Evolutionary conservation across 2,797 vertebrate genomes (phyloP).

Genomic region (Cichlasoma orientale): DNA sequence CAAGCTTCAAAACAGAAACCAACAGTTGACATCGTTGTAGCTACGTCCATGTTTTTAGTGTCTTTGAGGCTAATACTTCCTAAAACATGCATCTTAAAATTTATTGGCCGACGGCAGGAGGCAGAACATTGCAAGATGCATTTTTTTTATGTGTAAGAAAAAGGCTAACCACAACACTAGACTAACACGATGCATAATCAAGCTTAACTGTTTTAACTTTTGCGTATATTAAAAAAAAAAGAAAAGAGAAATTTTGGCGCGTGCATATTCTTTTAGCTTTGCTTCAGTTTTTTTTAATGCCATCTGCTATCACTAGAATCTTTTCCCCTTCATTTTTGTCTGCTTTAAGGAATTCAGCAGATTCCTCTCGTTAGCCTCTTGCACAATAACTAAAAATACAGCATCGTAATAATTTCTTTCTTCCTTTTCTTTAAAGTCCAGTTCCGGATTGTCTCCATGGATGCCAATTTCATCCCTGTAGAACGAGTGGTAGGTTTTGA

Average conservation of each 20-base stretch:
- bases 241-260: not conserved
- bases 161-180: no score
- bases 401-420: not conserved
- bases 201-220: no score
- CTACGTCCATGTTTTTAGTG: no score
- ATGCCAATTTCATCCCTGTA: slow-evolving; percentile 71
- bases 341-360: not conserved
- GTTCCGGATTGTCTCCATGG: slow-evolving; percentile 82
- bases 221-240: no score
- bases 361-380: not conserved
- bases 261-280: not conserved
- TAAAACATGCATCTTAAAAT: no score
- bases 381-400: not conserved
- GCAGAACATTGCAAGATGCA: no score
- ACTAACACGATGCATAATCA: no score
- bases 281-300: not conserved
- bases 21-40: no score
- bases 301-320: not conserved
- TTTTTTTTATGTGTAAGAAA: no score
- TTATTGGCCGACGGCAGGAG: no score
- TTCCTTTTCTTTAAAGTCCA: slow-evolving; percentile 67
- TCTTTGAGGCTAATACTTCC: no score
- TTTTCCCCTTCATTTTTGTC: not conserved
- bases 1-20: no score
- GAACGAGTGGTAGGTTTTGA: slow-evolving; percentile 67